These are phyloP conservation scores for Callocephalon fimbriatum DNA, from an alignment of 2,113 vertebrate genomes.

Conservation along the genomic window DNA sequence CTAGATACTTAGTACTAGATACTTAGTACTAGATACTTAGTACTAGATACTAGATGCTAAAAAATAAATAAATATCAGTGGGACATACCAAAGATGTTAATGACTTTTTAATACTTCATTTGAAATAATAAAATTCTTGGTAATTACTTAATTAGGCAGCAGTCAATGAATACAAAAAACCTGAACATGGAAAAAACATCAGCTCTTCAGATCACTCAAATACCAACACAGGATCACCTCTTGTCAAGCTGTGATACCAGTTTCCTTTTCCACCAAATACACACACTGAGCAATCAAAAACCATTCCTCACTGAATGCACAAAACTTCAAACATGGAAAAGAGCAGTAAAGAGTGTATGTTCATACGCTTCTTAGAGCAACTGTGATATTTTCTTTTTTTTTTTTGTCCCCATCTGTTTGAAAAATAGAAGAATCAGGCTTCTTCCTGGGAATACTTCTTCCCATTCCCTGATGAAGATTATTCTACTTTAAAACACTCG, in stretches of 20 bases:
- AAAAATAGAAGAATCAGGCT: neutral
- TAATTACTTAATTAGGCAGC: neutral
- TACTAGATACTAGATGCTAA: neutral
- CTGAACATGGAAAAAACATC: neutral
- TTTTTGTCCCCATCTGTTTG: neutral
- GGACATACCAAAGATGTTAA: neutral
- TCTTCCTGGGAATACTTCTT: neutral
- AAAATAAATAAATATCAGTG: neutral
- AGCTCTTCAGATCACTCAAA: neutral
- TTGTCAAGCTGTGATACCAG: neutral
- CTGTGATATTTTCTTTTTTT: neutral
- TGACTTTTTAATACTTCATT: neutral
- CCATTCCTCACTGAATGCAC: neutral
- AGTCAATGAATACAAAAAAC: neutral
- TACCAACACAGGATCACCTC: neutral
- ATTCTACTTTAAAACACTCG: neutral
- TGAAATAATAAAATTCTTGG: neutral
- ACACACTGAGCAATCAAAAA: neutral
- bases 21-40: neutral
- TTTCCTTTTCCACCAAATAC: neutral
- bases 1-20: too few species aligned
- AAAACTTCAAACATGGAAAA: neutral
- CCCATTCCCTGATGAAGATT: neutral
- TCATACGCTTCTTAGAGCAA: neutral
- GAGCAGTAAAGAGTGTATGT: neutral